Evolutionary conservation across 2,888 invertebrate species (phyloP), one percentile per base, ranked within the genome.

Genomic region (Auanema sp.): DNA sequence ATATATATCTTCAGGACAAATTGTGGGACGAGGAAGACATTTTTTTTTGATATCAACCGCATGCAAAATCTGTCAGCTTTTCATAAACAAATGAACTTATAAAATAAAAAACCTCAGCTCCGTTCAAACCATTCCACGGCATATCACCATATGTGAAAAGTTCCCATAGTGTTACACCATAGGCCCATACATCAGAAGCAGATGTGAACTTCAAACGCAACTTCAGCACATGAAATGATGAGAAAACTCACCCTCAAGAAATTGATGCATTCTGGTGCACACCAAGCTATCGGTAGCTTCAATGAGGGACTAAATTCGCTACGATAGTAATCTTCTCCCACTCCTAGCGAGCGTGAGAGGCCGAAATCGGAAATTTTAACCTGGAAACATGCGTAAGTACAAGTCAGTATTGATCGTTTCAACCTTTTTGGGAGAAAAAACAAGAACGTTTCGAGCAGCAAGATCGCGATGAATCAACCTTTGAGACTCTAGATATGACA

Each of bases 61-160:
- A 85, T 93, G 93, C 5, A 97, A 86, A 74, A 97, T 97, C 85
- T 86, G 71, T 47, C 75, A 69, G 40, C 2, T 41, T 43, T 5
- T 14, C 16, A n/a, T n/a, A 61, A 4, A 50, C 14, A 10, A 6
- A n/a, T 21, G 25, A 65, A 44, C 14, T 14, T 16, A 58, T 3
- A 41, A 23, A 49, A 25, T 8, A 40, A 23, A 60, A 12, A 58
- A 83, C 83, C 85, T 95, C 93, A 73, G 92, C 91, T 0, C 93
- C 93, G 0, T 92, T 93, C 58, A 93, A 88, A 0, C 93, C 94
- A 0, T 92, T 92, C 97, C 97, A 98, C 0, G 98, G 98, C 85
- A 96, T 95, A 84, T 93, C 93, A 0, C 97, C 97, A 83, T 96
- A 97, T 0, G 93, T 93, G 85, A 97, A 98, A 92, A 97, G 93